Percentiles rank a stretch among this genome's conserved stretches.
These are phyloP conservation scores for Petrophora chlorosata DNA, from an alignment of 2,888 invertebrate species.

Conservation along the genomic window DNA sequence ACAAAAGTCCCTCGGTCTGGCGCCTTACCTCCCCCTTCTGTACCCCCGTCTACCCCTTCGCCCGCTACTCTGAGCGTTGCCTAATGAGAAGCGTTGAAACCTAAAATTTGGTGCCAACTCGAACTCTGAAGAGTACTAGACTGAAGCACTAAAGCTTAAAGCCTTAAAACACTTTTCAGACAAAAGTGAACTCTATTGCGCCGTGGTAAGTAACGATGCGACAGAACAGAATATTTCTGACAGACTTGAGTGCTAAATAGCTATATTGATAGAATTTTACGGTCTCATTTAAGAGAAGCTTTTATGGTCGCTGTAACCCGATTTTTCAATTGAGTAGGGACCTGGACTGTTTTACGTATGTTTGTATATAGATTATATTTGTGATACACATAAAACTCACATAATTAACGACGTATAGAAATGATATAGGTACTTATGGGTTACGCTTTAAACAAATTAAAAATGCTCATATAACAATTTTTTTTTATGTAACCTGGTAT, in stretches of 20 bases:
- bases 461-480: background rate
- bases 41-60: conserved; percentile 27
- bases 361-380: conserved; percentile 12
- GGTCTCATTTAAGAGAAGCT: conserved; percentile 53
- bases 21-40: conserved; percentile 36
- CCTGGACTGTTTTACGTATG: conserved; percentile 14
- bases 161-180: conserved; percentile 23
- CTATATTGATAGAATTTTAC: conserved; percentile 66
- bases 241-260: conserved; percentile 52
- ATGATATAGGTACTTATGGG: no score
- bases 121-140: conserved; percentile 73
- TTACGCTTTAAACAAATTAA: background rate
- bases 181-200: conserved; percentile 44
- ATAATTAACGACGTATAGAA: no score
- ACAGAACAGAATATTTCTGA: conserved; percentile 42
- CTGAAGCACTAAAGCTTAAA: conserved; percentile 40
- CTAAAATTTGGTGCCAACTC: conserved; percentile 82
- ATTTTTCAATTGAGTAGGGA: conserved; percentile 45
- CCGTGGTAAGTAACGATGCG: conserved; percentile 38
- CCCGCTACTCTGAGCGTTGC: conserved; percentile 54
- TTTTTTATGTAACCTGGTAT: no score
- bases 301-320: conserved; percentile 55
- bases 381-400: background rate
- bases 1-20: conserved; percentile 61
- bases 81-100: conserved; percentile 80